Conservation (phyloP, 2,888 invertebrate genomes). For the Cheilosia scutellata region DNA sequence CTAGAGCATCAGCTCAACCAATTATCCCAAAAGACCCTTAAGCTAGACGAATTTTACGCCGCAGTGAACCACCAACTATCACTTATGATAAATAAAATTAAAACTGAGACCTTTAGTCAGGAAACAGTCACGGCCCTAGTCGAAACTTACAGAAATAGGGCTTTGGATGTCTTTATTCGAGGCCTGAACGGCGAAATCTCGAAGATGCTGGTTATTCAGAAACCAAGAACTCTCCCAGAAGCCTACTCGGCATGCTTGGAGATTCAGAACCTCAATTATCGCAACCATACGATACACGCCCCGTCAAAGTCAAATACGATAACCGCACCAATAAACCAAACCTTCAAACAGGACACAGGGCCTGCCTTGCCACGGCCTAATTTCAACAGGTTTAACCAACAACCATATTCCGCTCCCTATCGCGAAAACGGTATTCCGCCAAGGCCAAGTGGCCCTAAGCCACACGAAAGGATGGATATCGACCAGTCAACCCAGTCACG, state of each 20-base stretch:
- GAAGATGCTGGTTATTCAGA: conserved; percentile 29
- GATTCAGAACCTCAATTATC: conserved; percentile 16
- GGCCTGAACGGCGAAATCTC: conserved; percentile 39
- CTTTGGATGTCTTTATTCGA: conserved; percentile 62
- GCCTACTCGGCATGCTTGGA: conserved; percentile 19
- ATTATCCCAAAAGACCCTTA: no score
- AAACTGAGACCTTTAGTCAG: conserved; percentile 64
- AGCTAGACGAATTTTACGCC: background rate
- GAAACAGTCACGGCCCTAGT: conserved; percentile 63
- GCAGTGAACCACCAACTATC: background rate
- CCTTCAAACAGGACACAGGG: background rate
- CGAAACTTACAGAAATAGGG: conserved; percentile 71
- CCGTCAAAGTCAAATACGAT: background rate
- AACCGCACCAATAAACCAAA: background rate
- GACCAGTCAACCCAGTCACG: background rate
- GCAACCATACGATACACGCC: background rate
- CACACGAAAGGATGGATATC: background rate
- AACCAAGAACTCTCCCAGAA: conserved; percentile 27
- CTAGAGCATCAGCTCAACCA: no score
- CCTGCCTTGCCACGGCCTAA: background rate
- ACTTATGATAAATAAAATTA: conserved; percentile 71
- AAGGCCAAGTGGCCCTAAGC: conserved; percentile 13
- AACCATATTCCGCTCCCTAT: rapidly evolving
- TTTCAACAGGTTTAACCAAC: conserved; percentile 1
- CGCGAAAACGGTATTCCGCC: background rate